Percentiles rank a stretch among this genome's conserved stretches.
Evolutionary conservation across 1,140 invertebrate genomes (phyloP).

Genomic region (Macrocentrus cingulum): DNA sequence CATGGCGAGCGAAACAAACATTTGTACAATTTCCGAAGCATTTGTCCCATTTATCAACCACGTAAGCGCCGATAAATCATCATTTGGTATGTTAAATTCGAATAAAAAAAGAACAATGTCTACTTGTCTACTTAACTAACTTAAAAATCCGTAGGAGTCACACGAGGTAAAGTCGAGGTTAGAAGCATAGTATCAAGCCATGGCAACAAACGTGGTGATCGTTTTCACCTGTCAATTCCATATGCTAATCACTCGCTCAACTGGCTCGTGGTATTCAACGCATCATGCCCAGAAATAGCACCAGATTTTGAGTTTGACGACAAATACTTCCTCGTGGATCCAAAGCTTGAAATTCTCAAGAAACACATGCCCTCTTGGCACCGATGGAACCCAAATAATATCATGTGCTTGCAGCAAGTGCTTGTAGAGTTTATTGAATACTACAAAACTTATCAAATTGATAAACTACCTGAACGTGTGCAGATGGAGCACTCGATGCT

Average conservation of each 20-base stretch:
- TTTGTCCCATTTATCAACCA: too few relatives aligned
- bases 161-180: slow-evolving; percentile 13
- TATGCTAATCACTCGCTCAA: slow-evolving; percentile 37
- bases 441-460: slow-evolving; percentile 60
- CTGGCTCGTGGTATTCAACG: slow-evolving; percentile 43
- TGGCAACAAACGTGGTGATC: slow-evolving; percentile 32
- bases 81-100: too few relatives aligned
- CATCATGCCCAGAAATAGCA: slow-evolving; percentile 34
- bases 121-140: too few relatives aligned
- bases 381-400: slow-evolving; percentile 61
- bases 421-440: slow-evolving; percentile 58
- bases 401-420: slow-evolving; percentile 59
- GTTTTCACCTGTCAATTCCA: slow-evolving; percentile 41
- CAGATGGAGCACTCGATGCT: slow-evolving; percentile 43
- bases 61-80: too few relatives aligned
- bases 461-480: slow-evolving; percentile 28
- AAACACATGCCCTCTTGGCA: slow-evolving; percentile 60
- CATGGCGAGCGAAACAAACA: too few relatives aligned
- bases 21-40: too few relatives aligned
- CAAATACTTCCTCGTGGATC: slow-evolving; percentile 57
- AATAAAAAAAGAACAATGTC: too few relatives aligned
- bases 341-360: slow-evolving; percentile 55
- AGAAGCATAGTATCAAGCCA: slow-evolving; percentile 12
- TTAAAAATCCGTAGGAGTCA: slow-evolving; percentile 26
- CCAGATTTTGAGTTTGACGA: slow-evolving; percentile 57